Conservation (phyloP, 2,888 invertebrate genomes). For the Heliconius cydno region DNA sequence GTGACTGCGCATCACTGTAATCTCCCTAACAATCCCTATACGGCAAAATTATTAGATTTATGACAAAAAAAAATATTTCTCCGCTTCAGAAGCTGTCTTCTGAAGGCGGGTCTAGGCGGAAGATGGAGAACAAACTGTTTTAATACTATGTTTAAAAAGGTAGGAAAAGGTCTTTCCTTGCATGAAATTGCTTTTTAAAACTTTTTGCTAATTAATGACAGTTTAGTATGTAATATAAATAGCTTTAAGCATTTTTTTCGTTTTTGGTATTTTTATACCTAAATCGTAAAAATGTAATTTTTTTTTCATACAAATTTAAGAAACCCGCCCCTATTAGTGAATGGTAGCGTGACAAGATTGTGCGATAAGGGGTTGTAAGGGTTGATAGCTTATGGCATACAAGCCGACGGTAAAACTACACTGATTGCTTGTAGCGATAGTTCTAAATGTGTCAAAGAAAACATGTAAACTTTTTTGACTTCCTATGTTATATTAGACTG, state of each 20-base stretch:
- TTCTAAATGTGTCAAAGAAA: constrained; percentile 61
- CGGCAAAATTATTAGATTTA: no score
- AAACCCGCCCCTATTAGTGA: constrained; percentile 24
- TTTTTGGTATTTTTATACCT: not conserved
- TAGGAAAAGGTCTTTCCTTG: no score
- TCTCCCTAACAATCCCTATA: no score
- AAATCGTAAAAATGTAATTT: not conserved
- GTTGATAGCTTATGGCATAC: constrained; percentile 35
- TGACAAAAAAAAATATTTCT: no score
- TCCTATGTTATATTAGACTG: not conserved
- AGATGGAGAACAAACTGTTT: no score
- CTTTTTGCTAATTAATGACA: no score
- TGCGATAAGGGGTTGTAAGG: constrained; percentile 33
- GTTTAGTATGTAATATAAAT: no score
- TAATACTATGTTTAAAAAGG: no score
- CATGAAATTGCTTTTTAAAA: no score
- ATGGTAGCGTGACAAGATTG: constrained; percentile 40
- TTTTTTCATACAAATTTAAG: not conserved
- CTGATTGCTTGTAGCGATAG: constrained; percentile 59
- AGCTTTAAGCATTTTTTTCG: not conserved
- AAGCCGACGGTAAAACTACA: constrained; percentile 45
- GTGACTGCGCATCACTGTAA: no score
- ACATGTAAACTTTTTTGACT: constrained; percentile 21
- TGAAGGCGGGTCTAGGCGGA: no score
- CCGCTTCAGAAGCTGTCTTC: no score